Evolutionary conservation across 2,797 vertebrate genomes (phyloP).

Genomic region (Salarias fasciatus): DNA sequence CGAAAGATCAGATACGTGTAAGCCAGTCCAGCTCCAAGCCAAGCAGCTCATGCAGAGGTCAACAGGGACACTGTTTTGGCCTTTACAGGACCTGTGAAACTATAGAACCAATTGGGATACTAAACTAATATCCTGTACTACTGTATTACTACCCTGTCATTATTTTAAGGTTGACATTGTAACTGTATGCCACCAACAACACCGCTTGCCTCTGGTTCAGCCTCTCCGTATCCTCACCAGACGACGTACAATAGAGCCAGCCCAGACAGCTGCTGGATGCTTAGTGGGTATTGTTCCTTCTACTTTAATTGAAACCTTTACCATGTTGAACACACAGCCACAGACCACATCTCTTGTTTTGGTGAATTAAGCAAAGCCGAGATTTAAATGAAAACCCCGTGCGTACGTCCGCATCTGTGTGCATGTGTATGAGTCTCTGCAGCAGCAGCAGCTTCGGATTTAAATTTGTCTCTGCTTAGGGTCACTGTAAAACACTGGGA

Average conservation of each 20-base stretch:
- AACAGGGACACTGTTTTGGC: slow-evolving; percentile 22
- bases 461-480: slow-evolving; percentile 75
- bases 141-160: slow-evolving; percentile 50
- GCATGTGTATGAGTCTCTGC: slow-evolving; percentile 47
- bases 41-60: slow-evolving; percentile 39
- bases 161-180: slow-evolving; percentile 41
- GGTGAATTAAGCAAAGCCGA: slow-evolving; percentile 79
- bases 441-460: slow-evolving; percentile 68
- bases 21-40: slow-evolving; percentile 25
- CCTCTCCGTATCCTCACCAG: slow-evolving; percentile 37
- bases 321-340: slow-evolving; percentile 78
- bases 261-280: slow-evolving; percentile 68
- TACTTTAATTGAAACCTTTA: slow-evolving; percentile 80
- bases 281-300: slow-evolving; percentile 71
- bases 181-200: slow-evolving; percentile 56
- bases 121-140: slow-evolving; percentile 61
- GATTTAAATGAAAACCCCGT: slow-evolving; percentile 80
- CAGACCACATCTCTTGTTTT: slow-evolving; percentile 82
- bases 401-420: slow-evolving; percentile 45
- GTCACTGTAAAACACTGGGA: slow-evolving; percentile 79
- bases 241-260: slow-evolving; percentile 38
- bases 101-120: slow-evolving; percentile 30
- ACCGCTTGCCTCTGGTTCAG: slow-evolving; percentile 30
- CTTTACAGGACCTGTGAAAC: slow-evolving; percentile 27
- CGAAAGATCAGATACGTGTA: slow-evolving; percentile 25